Conservation (phyloP, 2,888 invertebrate species). For the Tetragonula carbonaria region DNA sequence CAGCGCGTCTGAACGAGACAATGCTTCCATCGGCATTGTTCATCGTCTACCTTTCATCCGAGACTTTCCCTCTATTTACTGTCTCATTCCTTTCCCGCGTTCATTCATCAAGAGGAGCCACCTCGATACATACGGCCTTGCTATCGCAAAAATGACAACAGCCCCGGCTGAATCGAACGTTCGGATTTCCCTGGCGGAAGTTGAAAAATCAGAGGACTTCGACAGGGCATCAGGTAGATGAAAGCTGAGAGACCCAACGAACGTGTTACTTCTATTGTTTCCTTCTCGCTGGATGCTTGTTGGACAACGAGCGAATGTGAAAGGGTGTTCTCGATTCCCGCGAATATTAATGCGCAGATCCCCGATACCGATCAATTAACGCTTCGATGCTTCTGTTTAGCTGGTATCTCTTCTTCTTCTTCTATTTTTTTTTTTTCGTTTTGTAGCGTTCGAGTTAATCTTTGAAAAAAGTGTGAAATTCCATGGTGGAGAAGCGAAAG, state of each 20-base stretch:
- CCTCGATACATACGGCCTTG: neutral
- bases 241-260: neutral
- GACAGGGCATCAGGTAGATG: neutral
- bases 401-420: neutral
- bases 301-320: neutral
- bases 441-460: neutral
- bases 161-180: neutral
- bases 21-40: neutral
- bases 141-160: neutral
- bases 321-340: neutral
- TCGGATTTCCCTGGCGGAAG: neutral
- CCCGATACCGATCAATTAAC: neutral
- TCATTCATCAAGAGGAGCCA: conserved; percentile 10
- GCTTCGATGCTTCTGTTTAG: neutral
- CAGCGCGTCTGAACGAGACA: neutral
- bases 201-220: neutral
- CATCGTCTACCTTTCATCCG: neutral
- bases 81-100: neutral
- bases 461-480: no score
- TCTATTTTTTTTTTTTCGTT: neutral
- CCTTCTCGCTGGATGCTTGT: no score
- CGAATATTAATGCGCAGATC: neutral
- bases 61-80: neutral
- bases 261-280: neutral
- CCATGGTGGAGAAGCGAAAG: no score